These are phyloP conservation scores for Torymus auratus DNA, from an alignment of 2,888 invertebrate genomes.

Conservation along the genomic window DNA sequence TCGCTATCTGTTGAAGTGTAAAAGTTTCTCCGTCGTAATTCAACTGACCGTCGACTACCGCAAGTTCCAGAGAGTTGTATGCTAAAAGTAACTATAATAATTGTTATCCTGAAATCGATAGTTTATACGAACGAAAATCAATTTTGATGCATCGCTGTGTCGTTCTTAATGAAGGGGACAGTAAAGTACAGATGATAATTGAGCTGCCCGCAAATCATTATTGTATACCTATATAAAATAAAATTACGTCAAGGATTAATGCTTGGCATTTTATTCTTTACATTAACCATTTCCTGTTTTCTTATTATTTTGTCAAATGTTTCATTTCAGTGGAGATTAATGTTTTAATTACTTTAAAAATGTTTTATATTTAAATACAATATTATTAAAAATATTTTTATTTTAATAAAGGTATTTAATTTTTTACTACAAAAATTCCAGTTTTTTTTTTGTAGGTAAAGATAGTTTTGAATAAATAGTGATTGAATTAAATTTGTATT, in stretches of 20 bases:
- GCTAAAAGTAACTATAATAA: slow-evolving; percentile 41
- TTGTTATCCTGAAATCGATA: slow-evolving; percentile 47
- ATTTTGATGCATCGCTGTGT: slow-evolving; percentile 37
- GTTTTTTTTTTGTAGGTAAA: no score
- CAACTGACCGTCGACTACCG: slow-evolving; percentile 46
- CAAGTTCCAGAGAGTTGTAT: slow-evolving; percentile 41
- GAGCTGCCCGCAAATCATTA: slow-evolving; percentile 54
- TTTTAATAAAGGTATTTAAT: no score
- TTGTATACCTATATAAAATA: slow-evolving; percentile 53
- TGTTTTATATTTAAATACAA: no score
- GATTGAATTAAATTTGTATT: no score
- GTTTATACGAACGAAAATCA: slow-evolving; percentile 51
- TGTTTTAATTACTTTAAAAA: no score
- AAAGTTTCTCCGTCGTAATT: slow-evolving; percentile 51
- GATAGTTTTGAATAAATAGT: no score
- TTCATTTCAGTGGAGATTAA: no score
- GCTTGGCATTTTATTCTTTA: slow-evolving; percentile 4
- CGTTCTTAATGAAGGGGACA: slow-evolving; percentile 21
- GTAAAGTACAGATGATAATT: slow-evolving; percentile 38
- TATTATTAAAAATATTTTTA: no score
- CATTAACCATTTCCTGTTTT: not conserved
- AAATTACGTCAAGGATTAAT: slow-evolving; percentile 21
- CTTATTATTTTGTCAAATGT: not conserved
- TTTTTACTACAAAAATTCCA: no score
- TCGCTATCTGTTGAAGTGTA: slow-evolving; percentile 46